These are phyloP conservation scores for Dryocosmus kuriphilus DNA, from an alignment of 2,888 invertebrate species.

Conservation along the genomic window DNA sequence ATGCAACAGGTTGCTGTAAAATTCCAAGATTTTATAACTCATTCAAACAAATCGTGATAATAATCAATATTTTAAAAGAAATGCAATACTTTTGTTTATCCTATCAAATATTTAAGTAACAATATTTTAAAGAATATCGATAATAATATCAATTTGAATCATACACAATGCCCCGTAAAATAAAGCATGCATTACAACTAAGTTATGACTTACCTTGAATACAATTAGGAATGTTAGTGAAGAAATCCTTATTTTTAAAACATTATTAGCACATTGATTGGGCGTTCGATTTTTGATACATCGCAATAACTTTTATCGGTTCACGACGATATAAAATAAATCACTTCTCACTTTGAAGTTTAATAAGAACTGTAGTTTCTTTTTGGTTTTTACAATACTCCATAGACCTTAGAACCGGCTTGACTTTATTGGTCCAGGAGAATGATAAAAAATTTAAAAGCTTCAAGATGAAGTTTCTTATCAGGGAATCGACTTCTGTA, in stretches of 20 bases:
- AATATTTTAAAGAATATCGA: too few relatives aligned
- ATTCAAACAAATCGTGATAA: too few relatives aligned
- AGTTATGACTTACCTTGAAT: constrained; percentile 6
- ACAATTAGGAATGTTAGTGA: background rate
- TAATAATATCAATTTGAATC: too few relatives aligned
- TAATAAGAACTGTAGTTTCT: background rate
- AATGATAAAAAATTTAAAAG: background rate
- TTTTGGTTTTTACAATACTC: background rate
- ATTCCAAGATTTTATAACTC: too few relatives aligned
- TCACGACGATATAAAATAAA: too few relatives aligned
- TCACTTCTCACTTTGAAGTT: background rate
- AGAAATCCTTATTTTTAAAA: constrained; percentile 2
- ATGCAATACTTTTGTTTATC: too few relatives aligned
- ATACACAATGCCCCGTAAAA: too few relatives aligned
- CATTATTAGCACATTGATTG: background rate
- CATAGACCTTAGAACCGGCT: background rate
- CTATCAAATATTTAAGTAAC: too few relatives aligned
- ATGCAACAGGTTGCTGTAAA: too few relatives aligned
- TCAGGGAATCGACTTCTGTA: background rate
- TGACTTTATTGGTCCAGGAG: background rate
- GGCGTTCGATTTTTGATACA: background rate
- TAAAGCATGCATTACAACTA: too few relatives aligned
- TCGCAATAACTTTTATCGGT: background rate
- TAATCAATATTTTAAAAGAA: too few relatives aligned
- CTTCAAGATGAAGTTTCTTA: background rate